phyloP scores from a whole-genome alignment of 2,113 vertebrate genomes.

The Nothocercus julius region DNA sequence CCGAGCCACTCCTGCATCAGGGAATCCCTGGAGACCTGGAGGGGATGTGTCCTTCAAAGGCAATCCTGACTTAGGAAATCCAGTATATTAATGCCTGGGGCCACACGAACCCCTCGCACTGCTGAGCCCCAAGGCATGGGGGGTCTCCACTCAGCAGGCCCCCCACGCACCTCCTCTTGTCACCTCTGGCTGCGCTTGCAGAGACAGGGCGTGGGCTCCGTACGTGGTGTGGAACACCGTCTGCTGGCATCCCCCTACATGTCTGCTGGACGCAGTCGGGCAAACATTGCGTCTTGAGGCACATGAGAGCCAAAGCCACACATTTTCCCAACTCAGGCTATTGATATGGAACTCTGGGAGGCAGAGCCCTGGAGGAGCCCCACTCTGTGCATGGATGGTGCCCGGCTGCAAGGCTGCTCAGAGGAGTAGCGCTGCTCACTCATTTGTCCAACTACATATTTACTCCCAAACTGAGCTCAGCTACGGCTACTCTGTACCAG shows the following conservation, averaged over 20 bases:
- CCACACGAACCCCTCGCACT: neutral
- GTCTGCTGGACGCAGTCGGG: neutral
- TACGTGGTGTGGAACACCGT: neutral
- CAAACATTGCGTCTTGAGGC: neutral
- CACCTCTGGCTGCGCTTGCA: neutral
- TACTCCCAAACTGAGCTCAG: constrained; percentile 31
- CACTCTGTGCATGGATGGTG: neutral
- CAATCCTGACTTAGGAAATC: neutral
- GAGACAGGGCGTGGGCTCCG: neutral
- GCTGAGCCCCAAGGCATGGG: accelerated
- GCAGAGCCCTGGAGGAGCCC: neutral
- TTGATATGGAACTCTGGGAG: neutral
- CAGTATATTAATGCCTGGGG: accelerated
- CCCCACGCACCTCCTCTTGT: neutral
- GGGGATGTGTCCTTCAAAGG: neutral
- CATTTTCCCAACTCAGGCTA: neutral
- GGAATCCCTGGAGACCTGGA: neutral
- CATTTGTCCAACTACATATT: constrained; percentile 50
- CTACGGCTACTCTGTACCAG: neutral
- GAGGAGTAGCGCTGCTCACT: neutral
- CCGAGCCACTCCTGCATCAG: neutral
- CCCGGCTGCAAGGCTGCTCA: neutral
- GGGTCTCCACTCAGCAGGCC: neutral
- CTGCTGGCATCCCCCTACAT: neutral
- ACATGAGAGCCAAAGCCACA: neutral